Evolutionary conservation across 2,113 vertebrate species (phyloP).

Genomic region (Cololabis saira): DNA sequence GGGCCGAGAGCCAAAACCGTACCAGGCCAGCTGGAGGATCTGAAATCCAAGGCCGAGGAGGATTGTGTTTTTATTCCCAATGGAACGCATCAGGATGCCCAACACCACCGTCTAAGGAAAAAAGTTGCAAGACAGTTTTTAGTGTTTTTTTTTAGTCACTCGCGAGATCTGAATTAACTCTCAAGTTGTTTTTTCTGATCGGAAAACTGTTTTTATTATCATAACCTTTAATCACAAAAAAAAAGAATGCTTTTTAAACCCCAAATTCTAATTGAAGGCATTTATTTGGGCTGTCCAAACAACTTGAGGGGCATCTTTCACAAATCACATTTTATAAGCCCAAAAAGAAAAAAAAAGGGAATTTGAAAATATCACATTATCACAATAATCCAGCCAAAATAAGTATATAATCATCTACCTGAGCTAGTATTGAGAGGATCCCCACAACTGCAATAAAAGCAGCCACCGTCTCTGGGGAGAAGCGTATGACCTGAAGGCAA

Average conservation of each 20-base stretch:
- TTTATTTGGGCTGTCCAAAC: neutral
- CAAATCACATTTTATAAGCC: too few species aligned
- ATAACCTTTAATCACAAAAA: too few species aligned
- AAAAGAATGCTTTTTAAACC: too few species aligned
- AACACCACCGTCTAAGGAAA: constrained; percentile 86
- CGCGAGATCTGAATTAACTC: neutral
- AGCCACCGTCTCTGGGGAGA: constrained; percentile 89
- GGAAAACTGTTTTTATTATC: too few species aligned
- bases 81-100: constrained; percentile 91
- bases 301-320: neutral
- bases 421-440: constrained; percentile 91
- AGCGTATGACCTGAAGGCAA: constrained; percentile 86
- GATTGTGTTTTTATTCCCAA: constrained; percentile 94
- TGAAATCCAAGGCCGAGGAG: constrained; percentile 91
- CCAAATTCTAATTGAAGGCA: too few species aligned
- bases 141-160: neutral
- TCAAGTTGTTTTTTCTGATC: too few species aligned
- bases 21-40: constrained; percentile 94
- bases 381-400: too few species aligned
- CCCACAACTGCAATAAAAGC: constrained; percentile 92
- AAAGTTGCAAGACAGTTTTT: neutral
- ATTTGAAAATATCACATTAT: neutral
- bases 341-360: too few species aligned
- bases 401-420: constrained; percentile 76
- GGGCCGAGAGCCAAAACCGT: constrained; percentile 91